phyloP scores from a whole-genome alignment of 2,113 vertebrate species.

The Menidia beryllina region DNA sequence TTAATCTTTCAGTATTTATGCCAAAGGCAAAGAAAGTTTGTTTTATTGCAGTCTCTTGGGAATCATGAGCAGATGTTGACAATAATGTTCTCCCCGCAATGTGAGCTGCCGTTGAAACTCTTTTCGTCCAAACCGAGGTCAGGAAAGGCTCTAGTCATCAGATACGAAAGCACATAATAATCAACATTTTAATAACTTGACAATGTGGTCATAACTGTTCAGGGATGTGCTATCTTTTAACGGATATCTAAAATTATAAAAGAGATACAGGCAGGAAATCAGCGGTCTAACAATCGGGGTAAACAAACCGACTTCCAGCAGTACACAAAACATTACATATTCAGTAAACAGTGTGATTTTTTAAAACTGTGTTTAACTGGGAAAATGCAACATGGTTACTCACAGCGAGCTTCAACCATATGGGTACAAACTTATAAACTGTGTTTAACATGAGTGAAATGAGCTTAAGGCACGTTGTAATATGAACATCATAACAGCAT shows the following conservation, averaged over 20 bases:
- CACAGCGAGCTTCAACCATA: slow-evolving; percentile 10
- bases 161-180: too few species aligned
- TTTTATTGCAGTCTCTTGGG: not conserved
- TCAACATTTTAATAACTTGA: too few species aligned
- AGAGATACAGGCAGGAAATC: too few species aligned
- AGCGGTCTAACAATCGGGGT: too few species aligned
- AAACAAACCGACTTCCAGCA: not conserved
- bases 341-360: not conserved
- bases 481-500: not conserved
- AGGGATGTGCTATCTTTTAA: too few species aligned
- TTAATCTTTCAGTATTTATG: not conserved
- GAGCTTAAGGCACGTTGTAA: slow-evolving; percentile 11
- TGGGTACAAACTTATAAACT: not conserved
- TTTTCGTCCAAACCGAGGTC: too few species aligned
- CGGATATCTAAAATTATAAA: too few species aligned
- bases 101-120: not conserved
- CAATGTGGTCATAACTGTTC: too few species aligned
- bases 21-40: not conserved
- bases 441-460: not conserved
- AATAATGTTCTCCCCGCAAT: not conserved
- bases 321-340: not conserved
- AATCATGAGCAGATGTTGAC: not conserved
- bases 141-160: too few species aligned
- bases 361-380: not conserved
- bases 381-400: slow-evolving; percentile 5